Evolutionary conservation across 1,140 invertebrate species (phyloP).

Genomic region (Camponotus floridanus): DNA sequence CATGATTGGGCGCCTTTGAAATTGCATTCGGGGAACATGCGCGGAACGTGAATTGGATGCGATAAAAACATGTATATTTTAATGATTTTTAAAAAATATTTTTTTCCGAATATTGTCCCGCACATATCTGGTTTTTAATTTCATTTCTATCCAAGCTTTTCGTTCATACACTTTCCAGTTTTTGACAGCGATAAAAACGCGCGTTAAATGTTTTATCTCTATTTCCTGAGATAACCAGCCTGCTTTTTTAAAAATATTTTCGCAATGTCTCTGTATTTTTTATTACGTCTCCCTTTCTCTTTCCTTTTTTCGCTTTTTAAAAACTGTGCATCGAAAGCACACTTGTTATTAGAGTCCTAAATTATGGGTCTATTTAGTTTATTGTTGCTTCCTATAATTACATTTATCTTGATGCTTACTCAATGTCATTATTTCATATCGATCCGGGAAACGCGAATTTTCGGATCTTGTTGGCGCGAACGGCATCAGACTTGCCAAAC

Average conservation of each 20-base stretch:
- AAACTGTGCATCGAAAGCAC: no score
- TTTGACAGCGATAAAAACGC: conserved; percentile 8
- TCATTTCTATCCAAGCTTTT: conserved; percentile 16
- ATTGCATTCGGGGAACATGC: not conserved
- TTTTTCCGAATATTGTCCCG: conserved; percentile 35
- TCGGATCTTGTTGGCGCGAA: not conserved
- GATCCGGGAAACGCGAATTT: not conserved
- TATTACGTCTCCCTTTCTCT: not conserved
- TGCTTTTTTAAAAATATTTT: not conserved
- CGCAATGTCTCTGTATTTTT: not conserved
- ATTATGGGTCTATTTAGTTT: not conserved
- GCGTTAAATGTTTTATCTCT: not conserved
- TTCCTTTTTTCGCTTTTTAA: not conserved
- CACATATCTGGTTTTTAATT: conserved; percentile 13
- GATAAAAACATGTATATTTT: not conserved
- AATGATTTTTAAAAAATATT: not conserved
- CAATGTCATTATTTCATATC: not conserved
- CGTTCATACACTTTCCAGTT: not conserved
- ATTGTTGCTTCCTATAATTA: not conserved
- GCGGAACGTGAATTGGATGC: not conserved
- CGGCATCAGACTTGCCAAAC: conserved; percentile 25
- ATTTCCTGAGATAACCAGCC: not conserved
- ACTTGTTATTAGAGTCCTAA: no score
- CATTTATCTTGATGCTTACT: not conserved
- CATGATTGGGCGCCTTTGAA: conserved; percentile 25